phyloP scores from a whole-genome alignment of 2,113 vertebrate species.

The Capreolus pygargus region DNA sequence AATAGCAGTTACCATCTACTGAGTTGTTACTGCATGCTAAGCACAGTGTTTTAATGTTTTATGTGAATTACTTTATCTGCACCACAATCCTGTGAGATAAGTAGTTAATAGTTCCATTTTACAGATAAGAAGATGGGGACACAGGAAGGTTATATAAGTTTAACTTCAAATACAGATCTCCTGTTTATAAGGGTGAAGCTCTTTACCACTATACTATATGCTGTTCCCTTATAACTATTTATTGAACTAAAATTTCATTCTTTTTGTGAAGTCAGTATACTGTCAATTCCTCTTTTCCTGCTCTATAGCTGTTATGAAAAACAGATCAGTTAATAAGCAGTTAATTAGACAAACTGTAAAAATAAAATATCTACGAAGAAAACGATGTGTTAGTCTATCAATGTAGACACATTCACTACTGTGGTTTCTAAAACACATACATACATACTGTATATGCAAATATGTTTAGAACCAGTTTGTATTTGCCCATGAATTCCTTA shows the following conservation, averaged over 20 bases:
- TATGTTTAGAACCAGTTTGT: not conserved
- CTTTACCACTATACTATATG: not conserved
- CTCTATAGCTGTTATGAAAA: slow-evolving; percentile 14
- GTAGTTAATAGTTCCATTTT: not conserved
- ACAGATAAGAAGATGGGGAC: not conserved
- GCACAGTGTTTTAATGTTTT: not conserved
- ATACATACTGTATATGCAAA: not conserved
- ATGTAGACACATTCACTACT: not conserved
- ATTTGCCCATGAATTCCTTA: not conserved
- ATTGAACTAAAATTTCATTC: not conserved
- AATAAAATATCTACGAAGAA: not conserved
- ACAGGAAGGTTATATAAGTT: not conserved
- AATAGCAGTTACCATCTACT: not conserved
- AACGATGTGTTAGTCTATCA: not conserved
- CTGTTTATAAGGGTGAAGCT: not conserved
- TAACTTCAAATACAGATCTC: not conserved
- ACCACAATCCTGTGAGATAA: not conserved
- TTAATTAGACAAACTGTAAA: slow-evolving; percentile 8
- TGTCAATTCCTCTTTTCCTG: slow-evolving; percentile 3
- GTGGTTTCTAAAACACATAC: not conserved
- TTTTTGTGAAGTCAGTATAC: not conserved
- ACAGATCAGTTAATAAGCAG: not conserved
- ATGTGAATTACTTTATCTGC: not conserved
- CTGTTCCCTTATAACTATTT: not conserved
- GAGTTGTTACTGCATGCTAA: not conserved